Conservation (phyloP, 1,140 invertebrate genomes). For the Trachymyrmex cornetzi region DNA sequence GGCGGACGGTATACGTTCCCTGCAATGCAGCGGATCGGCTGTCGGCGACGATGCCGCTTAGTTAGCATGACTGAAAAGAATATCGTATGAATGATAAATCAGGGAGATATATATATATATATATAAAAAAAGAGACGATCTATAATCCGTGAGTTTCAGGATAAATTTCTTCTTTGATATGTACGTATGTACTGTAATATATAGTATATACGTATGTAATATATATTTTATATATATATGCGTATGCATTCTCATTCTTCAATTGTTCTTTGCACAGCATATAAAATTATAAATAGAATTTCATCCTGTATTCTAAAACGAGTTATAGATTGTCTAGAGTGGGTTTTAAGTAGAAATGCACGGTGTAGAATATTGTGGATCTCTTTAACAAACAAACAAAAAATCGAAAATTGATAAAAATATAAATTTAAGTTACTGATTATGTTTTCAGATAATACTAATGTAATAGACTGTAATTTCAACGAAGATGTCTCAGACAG, state of each 20-base stretch:
- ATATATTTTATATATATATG: not conserved
- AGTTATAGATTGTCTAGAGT: not conserved
- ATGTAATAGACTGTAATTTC: constrained; percentile 6
- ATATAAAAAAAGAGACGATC: too few relatives aligned
- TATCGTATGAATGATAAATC: not conserved
- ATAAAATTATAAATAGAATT: constrained; percentile 13
- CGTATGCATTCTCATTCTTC: not conserved
- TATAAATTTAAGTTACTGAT: constrained; percentile 26
- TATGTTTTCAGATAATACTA: constrained; percentile 35
- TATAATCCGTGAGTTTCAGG: not conserved
- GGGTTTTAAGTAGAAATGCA: not conserved
- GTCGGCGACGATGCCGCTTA: not conserved
- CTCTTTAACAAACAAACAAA: not conserved
- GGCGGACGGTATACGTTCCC: not conserved
- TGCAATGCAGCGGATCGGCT: constrained; percentile 12
- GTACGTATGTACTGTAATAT: not conserved
- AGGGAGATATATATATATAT: not conserved
- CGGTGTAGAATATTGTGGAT: too few relatives aligned
- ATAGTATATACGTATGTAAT: not conserved
- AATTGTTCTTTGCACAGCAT: not conserved
- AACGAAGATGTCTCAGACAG: constrained; percentile 56
- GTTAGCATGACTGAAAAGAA: not conserved
- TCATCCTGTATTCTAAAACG: not conserved
- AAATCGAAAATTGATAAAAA: constrained; percentile 23
- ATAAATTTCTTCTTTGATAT: not conserved